Percentiles rank a stretch among this genome's conserved stretches.
Evolutionary conservation across 2,797 vertebrate species (phyloP).

Genomic region (Eulemur rubriventer): DNA sequence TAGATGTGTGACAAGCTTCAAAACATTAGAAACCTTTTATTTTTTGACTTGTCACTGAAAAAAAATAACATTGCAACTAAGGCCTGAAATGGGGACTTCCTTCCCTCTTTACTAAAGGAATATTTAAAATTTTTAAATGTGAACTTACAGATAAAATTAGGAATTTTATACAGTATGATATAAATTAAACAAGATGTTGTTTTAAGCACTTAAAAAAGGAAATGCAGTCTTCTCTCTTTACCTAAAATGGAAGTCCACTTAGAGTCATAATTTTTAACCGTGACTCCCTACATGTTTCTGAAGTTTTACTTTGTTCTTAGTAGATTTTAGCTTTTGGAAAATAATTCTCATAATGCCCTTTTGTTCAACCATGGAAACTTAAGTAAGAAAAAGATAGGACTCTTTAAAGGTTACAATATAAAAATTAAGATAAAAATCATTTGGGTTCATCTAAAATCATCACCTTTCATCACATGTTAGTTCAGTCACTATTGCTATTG

Average conservation of each 20-base stretch:
- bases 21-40: not conserved
- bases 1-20: not conserved
- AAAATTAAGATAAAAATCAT: conserved; percentile 8
- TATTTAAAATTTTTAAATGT: not conserved
- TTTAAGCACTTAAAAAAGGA: conserved; percentile 16
- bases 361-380: conserved; percentile 43
- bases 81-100: not conserved
- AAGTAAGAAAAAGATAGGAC: not conserved
- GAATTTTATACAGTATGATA: not conserved
- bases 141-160: not conserved
- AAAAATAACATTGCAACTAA: not conserved
- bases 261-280: not conserved
- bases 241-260: not conserved
- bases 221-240: not conserved
- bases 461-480: not conserved
- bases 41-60: not conserved
- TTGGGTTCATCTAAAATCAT: not conserved
- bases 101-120: conserved; percentile 21
- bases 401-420: conserved; percentile 17
- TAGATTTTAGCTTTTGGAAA: conserved; percentile 48
- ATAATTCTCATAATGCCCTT: not conserved
- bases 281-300: conserved; percentile 5
- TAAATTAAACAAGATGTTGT: conserved; percentile 42
- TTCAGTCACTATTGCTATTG: not conserved
- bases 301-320: not conserved